These are phyloP conservation scores for Hemibagrus guttatus DNA, from an alignment of 2,797 vertebrate genomes.

Conservation along the genomic window DNA sequence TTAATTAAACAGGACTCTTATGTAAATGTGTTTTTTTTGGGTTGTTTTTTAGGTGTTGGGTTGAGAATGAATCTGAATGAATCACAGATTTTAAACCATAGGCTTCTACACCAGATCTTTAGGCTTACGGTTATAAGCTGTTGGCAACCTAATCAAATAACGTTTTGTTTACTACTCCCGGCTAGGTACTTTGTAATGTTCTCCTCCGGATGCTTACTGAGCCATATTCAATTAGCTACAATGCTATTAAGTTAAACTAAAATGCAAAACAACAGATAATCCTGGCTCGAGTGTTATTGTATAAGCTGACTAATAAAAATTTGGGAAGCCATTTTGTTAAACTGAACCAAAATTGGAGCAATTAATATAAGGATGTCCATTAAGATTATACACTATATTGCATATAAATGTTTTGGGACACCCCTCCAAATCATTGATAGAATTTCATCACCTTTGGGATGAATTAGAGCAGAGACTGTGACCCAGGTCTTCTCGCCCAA, in stretches of 20 bases:
- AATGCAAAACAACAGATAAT: background rate
- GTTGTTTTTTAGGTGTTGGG: too few species aligned
- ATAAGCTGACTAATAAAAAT: background rate
- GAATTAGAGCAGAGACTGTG: too few species aligned
- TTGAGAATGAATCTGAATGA: background rate
- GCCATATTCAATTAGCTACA: background rate
- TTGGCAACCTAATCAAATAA: background rate
- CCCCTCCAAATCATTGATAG: too few species aligned
- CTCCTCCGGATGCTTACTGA: too few species aligned
- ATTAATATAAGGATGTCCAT: background rate
- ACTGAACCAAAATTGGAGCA: background rate
- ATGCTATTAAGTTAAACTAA: background rate
- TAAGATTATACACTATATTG: background rate
- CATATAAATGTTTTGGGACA: too few species aligned
- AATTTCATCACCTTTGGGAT: too few species aligned
- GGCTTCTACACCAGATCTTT: background rate
- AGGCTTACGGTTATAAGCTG: background rate
- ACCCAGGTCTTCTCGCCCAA: too few species aligned
- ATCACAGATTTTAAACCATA: background rate
- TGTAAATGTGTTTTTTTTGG: background rate
- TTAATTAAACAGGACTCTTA: background rate
- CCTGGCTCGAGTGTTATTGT: background rate
- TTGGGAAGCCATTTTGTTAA: background rate
- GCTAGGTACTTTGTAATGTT: background rate
- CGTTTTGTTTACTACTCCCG: conserved; percentile 1